Evolutionary conservation across 2,113 vertebrate species (phyloP), one percentile per base, ranked within the genome.

Genomic region (Macrotus californicus): DNA sequence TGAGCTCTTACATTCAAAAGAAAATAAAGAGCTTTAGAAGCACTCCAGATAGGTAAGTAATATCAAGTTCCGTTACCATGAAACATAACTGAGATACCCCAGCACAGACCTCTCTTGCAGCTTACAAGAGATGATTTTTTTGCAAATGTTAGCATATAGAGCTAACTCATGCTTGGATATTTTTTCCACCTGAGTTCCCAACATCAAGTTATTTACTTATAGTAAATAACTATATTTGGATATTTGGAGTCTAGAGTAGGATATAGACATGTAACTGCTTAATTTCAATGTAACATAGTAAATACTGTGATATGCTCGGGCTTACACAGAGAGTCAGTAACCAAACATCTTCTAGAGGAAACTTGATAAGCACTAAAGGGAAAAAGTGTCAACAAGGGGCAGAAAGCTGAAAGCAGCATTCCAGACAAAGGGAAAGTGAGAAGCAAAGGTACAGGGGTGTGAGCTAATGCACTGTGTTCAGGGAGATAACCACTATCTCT

Each of bases 31-130:
- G 13, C 7, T 54, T 1, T 36, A 90, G 31, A 94, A 76, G 9
- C n/a, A 48, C 39, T 92, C 21, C 4, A 70, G 48, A 31, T 82
- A 70, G 75, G 41, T 50, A 91, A 91, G 76, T 75, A 86, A 24
- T 41, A 88, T 26, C 36, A 79, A 79, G 14, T 90, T 96, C 92
- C 64, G 29, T 91, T 69, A 85, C 29, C 82, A 36, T 34, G 36
- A 31, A 77, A 56, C 22, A 76, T n/a, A 91, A 88, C 43, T 85
- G 73, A 43, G 67, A 94, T 66, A 75, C 67, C 52, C 39, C 56
- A 88, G 87, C 36, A 79, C n/a, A 93, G 92, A 95, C 31, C 70
- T 39, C 80, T 24, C 13, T 93, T 96, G 41, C 56, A 89, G 48
- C 41, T 88, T 70, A 96, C 89, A 64, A 70, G 54, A 69, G 54